Base-by-base conservation (phyloP, 2,113 vertebrate genomes). In the Euleptes europaea region DNA sequence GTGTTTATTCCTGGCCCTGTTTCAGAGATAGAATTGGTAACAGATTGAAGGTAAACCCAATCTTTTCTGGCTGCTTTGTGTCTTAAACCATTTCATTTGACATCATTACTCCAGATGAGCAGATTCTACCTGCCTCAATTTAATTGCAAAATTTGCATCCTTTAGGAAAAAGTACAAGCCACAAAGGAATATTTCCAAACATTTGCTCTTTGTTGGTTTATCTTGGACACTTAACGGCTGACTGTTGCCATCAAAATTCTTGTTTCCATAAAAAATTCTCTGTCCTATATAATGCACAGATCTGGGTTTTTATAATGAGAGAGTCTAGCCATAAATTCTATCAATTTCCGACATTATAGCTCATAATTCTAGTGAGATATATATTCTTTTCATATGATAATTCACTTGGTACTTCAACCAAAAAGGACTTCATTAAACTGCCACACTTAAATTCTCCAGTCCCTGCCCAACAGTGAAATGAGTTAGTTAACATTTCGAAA, bases 401-500 rank as follows among this genome's bases (percentile, higher is more conserved):
- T 92, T 93, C 92, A 93, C 91, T 92, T 88, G 0, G 1, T 0
- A 38, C 90, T 79, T 87, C 88, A 91, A 84, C 90, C 0, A 83
- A 81, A 60, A 92, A 91, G 90, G 92, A 90, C 88, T 94, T 87
- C 91, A 94, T 93, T 92, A 91, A 76, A 88, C 90, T 88, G 92
- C 82, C 90, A 91, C 92, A 94, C 94, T 90, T 92, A 91, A 92
- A 54, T 75, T 91, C 84, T 86, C 86, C 88, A 83, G 91, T 94
- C 93, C 89, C 88, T 94, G 83, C 92, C 75, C 0, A 90, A 86
- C 84, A 91, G 91, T 83, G 71, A 94, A 92, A 94, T 92, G 85
- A 94, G 92, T 95, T 94, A 84, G 92, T 94, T 95, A 94, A 93
- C 91, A 93, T 94, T 91, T 93, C 90, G 90, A 91, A 92, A 93